Percentiles rank a stretch among this genome's conserved stretches.
These are phyloP conservation scores for Agrotis puta DNA, from an alignment of 2,888 invertebrate species.

Conservation along the genomic window DNA sequence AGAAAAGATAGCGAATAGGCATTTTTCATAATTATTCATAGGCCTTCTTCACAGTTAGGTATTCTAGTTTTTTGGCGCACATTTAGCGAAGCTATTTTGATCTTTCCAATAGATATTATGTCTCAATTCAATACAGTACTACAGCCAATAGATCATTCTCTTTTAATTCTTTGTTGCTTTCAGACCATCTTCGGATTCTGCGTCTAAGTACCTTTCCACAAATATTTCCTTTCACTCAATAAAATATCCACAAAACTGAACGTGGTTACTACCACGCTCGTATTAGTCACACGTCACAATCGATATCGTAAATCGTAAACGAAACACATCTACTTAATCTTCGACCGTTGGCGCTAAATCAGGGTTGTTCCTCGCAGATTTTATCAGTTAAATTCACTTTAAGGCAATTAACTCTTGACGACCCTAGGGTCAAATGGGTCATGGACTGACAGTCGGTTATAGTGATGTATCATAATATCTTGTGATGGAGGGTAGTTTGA, in stretches of 20 bases:
- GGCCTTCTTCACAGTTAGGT: not conserved
- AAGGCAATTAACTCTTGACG: constrained; percentile 67
- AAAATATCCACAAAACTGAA: constrained; percentile 12
- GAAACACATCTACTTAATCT: constrained; percentile 64
- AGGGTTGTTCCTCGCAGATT: constrained; percentile 68
- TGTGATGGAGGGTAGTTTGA: constrained; percentile 10
- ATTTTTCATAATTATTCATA: not conserved
- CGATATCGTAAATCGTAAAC: constrained; percentile 55
- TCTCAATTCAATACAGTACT: not conserved
- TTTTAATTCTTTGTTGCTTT: not conserved
- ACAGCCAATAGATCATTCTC: not conserved
- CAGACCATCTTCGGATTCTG: not conserved
- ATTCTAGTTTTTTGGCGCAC: not conserved
- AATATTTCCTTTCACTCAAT: constrained; percentile 8
- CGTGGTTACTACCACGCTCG: constrained; percentile 9
- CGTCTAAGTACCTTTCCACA: no score
- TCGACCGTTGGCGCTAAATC: constrained; percentile 68
- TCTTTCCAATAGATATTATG: not conserved
- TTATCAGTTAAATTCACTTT: constrained; percentile 77
- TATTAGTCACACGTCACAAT: constrained; percentile 43
- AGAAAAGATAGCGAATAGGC: not conserved
- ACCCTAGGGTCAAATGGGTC: constrained; percentile 34
- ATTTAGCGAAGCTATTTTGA: not conserved
- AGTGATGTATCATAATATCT: constrained; percentile 28
- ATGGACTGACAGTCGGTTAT: constrained; percentile 32